These are phyloP conservation scores for Furcifer pardalis DNA, from an alignment of 2,797 vertebrate genomes.

Conservation along the genomic window DNA sequence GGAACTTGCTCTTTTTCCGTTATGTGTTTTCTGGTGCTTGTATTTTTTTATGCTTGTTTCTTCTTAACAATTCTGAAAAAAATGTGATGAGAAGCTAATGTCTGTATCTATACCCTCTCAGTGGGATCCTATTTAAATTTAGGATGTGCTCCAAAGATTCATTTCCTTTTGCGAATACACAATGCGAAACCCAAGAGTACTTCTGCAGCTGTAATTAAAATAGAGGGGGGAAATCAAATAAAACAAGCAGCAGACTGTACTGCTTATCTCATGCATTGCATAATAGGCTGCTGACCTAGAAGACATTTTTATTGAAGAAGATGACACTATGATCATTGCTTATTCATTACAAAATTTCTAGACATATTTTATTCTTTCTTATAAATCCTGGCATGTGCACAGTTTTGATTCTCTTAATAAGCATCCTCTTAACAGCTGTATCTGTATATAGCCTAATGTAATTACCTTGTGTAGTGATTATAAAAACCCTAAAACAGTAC, in stretches of 20 bases:
- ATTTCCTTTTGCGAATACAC: not conserved
- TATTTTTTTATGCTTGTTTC: conserved; percentile 41
- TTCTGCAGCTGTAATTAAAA: conserved; percentile 28
- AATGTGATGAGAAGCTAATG: conserved; percentile 24
- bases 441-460: not conserved
- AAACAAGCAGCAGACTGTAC: not conserved
- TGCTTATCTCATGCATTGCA: not conserved
- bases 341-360: conserved; percentile 15
- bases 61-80: conserved; percentile 11
- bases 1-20: not conserved
- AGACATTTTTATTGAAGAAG: not conserved
- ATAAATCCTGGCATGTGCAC: not conserved
- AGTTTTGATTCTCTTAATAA: not conserved
- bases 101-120: not conserved
- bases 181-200: not conserved
- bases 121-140: conserved; percentile 7
- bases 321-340: conserved; percentile 21
- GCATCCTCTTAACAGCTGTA: not conserved
- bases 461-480: not conserved
- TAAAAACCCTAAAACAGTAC: not conserved
- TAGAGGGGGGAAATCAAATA: not conserved
- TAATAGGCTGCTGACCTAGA: conserved; percentile 25
- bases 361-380: conserved; percentile 1
- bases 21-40: not conserved
- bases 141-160: not conserved